Evolutionary conservation across 2,113 vertebrate species (phyloP).

Genomic region (Coryphaenoides rupestris): DNA sequence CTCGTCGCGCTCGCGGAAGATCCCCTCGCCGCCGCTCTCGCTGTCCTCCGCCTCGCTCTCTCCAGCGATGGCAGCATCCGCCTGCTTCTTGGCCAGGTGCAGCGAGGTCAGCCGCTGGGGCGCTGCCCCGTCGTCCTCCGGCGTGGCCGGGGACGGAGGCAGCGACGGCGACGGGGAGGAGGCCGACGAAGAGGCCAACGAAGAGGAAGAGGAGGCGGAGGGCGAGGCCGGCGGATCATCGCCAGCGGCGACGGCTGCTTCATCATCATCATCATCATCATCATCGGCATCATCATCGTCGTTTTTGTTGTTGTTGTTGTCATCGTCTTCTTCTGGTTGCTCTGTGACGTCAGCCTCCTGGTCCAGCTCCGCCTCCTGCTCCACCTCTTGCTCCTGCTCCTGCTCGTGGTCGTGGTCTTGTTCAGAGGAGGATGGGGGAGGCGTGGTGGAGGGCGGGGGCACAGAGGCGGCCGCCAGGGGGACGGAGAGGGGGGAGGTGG

Average conservation of each 20-base stretch:
- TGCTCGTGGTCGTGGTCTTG: conserved; percentile 28
- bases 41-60: conserved; percentile 86
- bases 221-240: conserved; percentile 27
- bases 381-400: neutral
- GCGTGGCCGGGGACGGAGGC: conserved; percentile 64
- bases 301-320: neutral
- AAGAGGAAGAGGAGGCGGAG: conserved; percentile 21
- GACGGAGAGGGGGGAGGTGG: conserved; percentile 46
- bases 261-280: neutral
- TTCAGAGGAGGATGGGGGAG: conserved; percentile 57
- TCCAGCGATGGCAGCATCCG: conserved; percentile 80
- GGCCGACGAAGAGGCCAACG: conserved; percentile 38
- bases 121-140: conserved; percentile 68
- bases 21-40: conserved; percentile 85
- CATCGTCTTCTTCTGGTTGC: neutral
- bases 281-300: neutral
- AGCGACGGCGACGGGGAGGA: conserved; percentile 55
- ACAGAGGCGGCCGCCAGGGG: conserved; percentile 49
- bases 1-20: conserved; percentile 87
- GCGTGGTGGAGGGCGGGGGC: conserved; percentile 49
- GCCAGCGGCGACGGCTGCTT: conserved; percentile 5
- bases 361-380: neutral
- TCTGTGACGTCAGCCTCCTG: neutral
- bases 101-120: conserved; percentile 75
- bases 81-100: conserved; percentile 87